Conservation (phyloP, 2,797 vertebrate species). For the Diplodus puntazzo region DNA sequence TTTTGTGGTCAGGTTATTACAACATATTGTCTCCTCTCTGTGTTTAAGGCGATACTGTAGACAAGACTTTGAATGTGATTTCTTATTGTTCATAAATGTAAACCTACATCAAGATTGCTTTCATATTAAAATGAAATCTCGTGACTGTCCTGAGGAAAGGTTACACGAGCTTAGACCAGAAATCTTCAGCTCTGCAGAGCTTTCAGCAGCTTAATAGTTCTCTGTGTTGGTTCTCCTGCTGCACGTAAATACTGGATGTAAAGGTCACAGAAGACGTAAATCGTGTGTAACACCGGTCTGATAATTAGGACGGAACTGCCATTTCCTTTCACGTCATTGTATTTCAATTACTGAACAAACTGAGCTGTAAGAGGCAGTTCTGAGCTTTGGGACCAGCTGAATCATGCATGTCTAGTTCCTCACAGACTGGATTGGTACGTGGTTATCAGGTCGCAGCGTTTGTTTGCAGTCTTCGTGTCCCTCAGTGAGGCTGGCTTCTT, state of each 20-base stretch:
- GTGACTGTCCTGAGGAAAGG: not conserved
- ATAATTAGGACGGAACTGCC: not conserved
- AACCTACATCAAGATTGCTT: not conserved
- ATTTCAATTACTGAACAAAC: not conserved
- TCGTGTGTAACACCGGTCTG: not conserved
- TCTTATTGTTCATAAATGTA: not conserved
- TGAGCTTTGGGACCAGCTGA: not conserved
- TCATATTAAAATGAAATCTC: not conserved
- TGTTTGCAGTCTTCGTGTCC: too few species aligned
- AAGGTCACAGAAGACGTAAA: not conserved
- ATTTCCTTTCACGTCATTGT: not conserved
- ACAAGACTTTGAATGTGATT: not conserved
- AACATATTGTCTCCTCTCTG: not conserved
- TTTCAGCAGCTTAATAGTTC: slow-evolving; percentile 1
- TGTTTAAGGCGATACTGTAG: not conserved
- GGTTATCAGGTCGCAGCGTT: not conserved
- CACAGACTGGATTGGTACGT: not conserved
- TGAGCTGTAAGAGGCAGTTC: not conserved
- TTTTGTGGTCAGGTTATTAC: not conserved
- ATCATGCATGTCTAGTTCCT: not conserved
- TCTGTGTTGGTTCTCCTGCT: slow-evolving; percentile 12
- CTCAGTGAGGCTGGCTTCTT: not conserved
- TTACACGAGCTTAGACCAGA: not conserved
- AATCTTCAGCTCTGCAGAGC: slow-evolving; percentile 4
- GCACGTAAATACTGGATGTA: not conserved